Percentiles rank a stretch among this genome's conserved stretches.
Evolutionary conservation across 2,888 invertebrate genomes (phyloP).

Genomic region (Allophyes oxyacanthae): DNA sequence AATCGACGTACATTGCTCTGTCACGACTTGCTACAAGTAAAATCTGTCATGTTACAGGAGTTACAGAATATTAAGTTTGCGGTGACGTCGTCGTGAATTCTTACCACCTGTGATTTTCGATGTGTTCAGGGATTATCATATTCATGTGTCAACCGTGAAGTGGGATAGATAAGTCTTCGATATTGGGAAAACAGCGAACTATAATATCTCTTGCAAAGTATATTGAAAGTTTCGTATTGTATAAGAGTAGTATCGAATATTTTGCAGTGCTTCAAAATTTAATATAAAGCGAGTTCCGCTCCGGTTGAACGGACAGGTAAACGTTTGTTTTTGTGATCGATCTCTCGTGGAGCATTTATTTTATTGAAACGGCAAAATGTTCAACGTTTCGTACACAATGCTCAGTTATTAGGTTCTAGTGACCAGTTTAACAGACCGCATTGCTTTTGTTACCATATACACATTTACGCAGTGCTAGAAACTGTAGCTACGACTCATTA

Average conservation of each 20-base stretch:
- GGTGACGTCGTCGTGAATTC: constrained; percentile 56
- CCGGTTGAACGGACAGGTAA: constrained; percentile 51
- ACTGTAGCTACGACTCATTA: too few species aligned
- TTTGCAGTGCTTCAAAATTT: constrained; percentile 42
- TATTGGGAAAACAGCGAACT: constrained; percentile 56
- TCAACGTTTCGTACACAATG: constrained; percentile 13
- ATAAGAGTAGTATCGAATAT: constrained; percentile 12
- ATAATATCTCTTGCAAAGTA: constrained; percentile 29
- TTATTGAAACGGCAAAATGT: constrained; percentile 25
- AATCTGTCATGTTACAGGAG: constrained; percentile 61
- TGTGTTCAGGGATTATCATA: constrained; percentile 67
- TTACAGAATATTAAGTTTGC: constrained; percentile 62
- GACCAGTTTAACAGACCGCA: neutral
- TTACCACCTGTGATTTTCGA: constrained; percentile 59
- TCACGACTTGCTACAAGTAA: constrained; percentile 54
- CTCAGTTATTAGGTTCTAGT: constrained; percentile 10
- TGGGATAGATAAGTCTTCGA: constrained; percentile 52
- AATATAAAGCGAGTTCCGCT: constrained; percentile 45
- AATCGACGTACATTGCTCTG: constrained; percentile 60
- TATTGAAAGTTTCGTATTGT: constrained; percentile 31
- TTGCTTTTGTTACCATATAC: neutral
- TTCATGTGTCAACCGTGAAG: constrained; percentile 59
- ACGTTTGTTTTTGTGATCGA: constrained; percentile 59
- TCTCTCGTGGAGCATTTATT: constrained; percentile 25
- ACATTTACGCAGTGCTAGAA: too few species aligned